These are phyloP conservation scores for Meliscaeva auricollis DNA, from an alignment of 2,888 invertebrate genomes.

Conservation along the genomic window DNA sequence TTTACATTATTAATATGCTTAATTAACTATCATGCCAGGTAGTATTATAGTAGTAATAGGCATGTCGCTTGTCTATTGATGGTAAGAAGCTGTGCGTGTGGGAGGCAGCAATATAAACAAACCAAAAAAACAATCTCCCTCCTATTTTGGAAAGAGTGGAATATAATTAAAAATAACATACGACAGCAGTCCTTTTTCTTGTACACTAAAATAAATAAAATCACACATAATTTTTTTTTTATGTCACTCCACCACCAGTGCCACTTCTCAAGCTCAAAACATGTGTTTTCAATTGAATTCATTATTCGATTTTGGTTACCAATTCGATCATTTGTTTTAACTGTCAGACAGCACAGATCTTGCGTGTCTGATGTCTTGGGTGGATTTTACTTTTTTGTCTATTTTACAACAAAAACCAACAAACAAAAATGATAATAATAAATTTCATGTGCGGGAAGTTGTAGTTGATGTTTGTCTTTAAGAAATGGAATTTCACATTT, in stretches of 20 bases:
- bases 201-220: slow-evolving; percentile 8
- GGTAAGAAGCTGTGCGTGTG: slow-evolving; percentile 26
- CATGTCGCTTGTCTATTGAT: slow-evolving; percentile 32
- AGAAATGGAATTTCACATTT: slow-evolving; percentile 5
- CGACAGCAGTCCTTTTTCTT: slow-evolving; percentile 6
- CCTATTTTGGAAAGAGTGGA: slow-evolving; percentile 64
- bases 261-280: slow-evolving; percentile 22
- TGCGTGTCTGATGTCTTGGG: slow-evolving; percentile 26
- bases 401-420: neutral
- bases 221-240: slow-evolving; percentile 17
- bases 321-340: slow-evolving; percentile 34
- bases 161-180: slow-evolving; percentile 49
- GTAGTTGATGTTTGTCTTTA: slow-evolving; percentile 12
- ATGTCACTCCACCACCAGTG: neutral
- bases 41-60: slow-evolving; percentile 14
- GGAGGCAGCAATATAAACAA: slow-evolving; percentile 9
- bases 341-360: slow-evolving; percentile 3
- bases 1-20: slow-evolving; percentile 9
- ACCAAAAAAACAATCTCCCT: slow-evolving; percentile 13
- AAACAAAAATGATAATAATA: neutral
- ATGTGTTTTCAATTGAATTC: slow-evolving; percentile 47
- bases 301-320: slow-evolving; percentile 37
- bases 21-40: slow-evolving; percentile 28
- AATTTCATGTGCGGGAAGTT: slow-evolving; percentile 1
- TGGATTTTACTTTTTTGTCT: neutral